A percentile compares a stretch with the other conserved stretches of the same genome.
Evolutionary conservation across 2,797 vertebrate species (phyloP).

Genomic region (Huso huso): DNA sequence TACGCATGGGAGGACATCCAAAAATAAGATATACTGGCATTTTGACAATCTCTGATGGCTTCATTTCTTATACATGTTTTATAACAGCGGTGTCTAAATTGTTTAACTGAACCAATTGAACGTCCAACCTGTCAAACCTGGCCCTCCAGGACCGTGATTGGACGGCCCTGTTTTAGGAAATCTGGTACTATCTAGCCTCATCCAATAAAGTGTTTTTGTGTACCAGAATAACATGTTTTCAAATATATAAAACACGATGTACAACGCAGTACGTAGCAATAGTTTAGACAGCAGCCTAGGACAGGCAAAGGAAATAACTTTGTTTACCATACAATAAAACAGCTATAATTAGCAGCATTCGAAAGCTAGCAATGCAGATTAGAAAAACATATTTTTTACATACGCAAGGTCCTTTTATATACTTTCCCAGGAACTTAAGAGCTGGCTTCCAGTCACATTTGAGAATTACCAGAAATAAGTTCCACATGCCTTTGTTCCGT

Average conservation of each 20-base stretch:
- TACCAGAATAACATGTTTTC: too few relatives aligned
- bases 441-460: conserved; percentile 41
- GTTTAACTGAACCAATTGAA: too few relatives aligned
- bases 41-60: too few relatives aligned
- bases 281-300: not conserved
- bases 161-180: not conserved
- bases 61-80: too few relatives aligned
- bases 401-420: conserved; percentile 59
- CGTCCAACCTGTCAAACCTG: too few relatives aligned
- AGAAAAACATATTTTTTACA: conserved; percentile 47
- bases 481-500: conserved; percentile 65
- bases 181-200: conserved; percentile 3
- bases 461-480: conserved; percentile 56
- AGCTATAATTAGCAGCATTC: conserved; percentile 36
- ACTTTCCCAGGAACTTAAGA: conserved; percentile 66
- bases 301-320: conserved; percentile 25
- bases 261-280: too few relatives aligned
- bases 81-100: too few relatives aligned
- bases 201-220: too few relatives aligned
- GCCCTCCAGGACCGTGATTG: too few relatives aligned
- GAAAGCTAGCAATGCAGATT: conserved; percentile 30
- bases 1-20: too few relatives aligned
- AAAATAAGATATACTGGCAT: too few relatives aligned
- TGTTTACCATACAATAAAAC: conserved; percentile 36
- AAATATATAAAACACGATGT: too few relatives aligned